phyloP scores from a whole-genome alignment of 2,888 invertebrate species.

The Leucozona laternaria region DNA sequence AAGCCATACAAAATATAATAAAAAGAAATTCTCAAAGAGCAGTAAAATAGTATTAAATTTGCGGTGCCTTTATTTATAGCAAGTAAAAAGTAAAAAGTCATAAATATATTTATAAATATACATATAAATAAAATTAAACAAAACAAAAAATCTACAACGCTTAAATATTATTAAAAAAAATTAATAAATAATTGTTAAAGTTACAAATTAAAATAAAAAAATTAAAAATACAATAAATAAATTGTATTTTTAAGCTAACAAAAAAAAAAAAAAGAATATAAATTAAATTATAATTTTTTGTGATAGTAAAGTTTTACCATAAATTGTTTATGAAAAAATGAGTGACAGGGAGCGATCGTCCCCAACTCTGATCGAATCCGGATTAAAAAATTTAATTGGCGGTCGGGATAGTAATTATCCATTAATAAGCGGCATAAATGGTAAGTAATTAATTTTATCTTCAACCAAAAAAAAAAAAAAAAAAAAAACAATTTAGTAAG shows the following conservation, averaged over 20 bases:
- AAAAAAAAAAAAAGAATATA: constrained; percentile 39
- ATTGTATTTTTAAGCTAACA: constrained; percentile 58
- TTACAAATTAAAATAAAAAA: constrained; percentile 41
- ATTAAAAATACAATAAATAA: constrained; percentile 43
- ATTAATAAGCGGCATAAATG: constrained; percentile 90
- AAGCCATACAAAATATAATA: constrained; percentile 19
- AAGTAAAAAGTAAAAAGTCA: constrained; percentile 77
- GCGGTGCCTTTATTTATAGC: constrained; percentile 82
- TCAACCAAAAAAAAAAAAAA: neutral
- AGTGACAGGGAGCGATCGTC: constrained; percentile 95
- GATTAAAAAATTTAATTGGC: constrained; percentile 91
- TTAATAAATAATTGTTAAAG: constrained; percentile 58
- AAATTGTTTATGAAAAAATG: constrained; percentile 86
- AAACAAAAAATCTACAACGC: constrained; percentile 63
- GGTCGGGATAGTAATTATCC: constrained; percentile 93
- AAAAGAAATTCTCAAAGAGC: constrained; percentile 38
- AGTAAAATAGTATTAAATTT: constrained; percentile 80
- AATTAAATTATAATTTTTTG: constrained; percentile 76
- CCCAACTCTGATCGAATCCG: constrained; percentile 94
- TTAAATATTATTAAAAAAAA: constrained; percentile 51
- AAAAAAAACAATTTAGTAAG: constrained; percentile 5
- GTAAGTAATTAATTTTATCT: constrained; percentile 79
- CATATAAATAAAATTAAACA: constrained; percentile 29
- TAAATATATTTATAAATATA: constrained; percentile 69
- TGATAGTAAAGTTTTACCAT: constrained; percentile 81